These are phyloP conservation scores for Pangasianodon hypophthalmus DNA, from an alignment of 2,113 vertebrate genomes.

Conservation along the genomic window DNA sequence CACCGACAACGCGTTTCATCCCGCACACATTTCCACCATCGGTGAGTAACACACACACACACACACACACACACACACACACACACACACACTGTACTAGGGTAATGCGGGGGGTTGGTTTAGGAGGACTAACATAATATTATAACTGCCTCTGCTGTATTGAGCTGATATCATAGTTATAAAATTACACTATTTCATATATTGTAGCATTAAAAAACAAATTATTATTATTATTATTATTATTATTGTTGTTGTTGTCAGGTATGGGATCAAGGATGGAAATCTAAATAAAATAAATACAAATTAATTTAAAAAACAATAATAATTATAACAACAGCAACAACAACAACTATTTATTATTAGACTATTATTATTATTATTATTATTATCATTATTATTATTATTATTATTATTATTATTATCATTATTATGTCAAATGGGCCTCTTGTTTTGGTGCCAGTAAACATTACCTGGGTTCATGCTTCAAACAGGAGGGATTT, in stretches of 20 bases:
- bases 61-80: not conserved
- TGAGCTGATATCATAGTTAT: not conserved
- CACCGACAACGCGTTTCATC: conserved; percentile 97
- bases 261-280: too few relatives aligned
- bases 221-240: not conserved
- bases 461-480: not conserved
- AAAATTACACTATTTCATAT: not conserved
- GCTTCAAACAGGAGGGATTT: not conserved
- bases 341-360: too few relatives aligned
- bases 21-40: conserved; percentile 97
- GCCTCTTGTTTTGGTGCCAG: not conserved
- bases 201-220: not conserved
- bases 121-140: not conserved
- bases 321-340: too few relatives aligned
- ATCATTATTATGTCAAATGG: not conserved
- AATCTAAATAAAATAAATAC: too few relatives aligned
- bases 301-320: too few relatives aligned
- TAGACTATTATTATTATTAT: not conserved
- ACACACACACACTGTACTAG: not conserved
- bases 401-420: not conserved
- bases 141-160: not conserved
- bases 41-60: conserved; percentile 82
- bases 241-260: too few relatives aligned
- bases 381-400: not conserved
- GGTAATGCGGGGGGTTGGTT: not conserved